A percentile compares a stretch with the other conserved stretches of the same genome.
These are phyloP conservation scores for Irena cyanogastra DNA, from an alignment of 2,113 vertebrate species.

Conservation along the genomic window DNA sequence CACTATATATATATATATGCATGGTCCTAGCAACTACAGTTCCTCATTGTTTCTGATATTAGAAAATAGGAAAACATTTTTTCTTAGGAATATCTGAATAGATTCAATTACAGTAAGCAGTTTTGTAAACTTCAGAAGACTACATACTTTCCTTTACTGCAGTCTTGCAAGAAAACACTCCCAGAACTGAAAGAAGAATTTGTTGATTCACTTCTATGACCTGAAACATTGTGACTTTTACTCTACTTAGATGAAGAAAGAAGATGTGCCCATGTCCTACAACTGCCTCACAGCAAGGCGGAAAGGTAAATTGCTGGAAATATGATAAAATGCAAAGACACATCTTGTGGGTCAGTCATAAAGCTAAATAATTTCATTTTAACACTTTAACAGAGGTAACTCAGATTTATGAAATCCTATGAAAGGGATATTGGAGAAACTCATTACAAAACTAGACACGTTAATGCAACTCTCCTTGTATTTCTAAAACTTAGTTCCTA, in stretches of 20 bases:
- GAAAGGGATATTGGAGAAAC: neutral
- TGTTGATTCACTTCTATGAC: neutral
- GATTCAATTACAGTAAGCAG: neutral
- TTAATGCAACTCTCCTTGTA: neutral
- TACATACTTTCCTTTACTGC: neutral
- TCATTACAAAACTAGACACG: neutral
- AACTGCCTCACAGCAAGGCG: neutral
- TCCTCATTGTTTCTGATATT: neutral
- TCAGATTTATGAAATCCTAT: neutral
- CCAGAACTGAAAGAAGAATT: neutral
- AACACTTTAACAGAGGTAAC: neutral
- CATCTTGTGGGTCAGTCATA: fast-evolving
- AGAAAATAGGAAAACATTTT: neutral
- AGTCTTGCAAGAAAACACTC: neutral
- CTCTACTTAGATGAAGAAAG: neutral
- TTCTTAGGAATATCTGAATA: neutral
- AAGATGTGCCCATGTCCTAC: neutral
- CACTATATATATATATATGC: too few relatives aligned
- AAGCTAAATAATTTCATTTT: neutral
- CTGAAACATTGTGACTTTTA: neutral
- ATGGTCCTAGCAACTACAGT: neutral
- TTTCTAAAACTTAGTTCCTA: neutral
- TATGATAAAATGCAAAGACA: neutral
- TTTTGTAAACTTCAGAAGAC: neutral
- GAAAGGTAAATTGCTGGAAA: neutral